Evolutionary conservation across 2,113 vertebrate genomes (phyloP), one percentile per base, ranked within the genome.

Genomic region (Carassius gibelio): DNA sequence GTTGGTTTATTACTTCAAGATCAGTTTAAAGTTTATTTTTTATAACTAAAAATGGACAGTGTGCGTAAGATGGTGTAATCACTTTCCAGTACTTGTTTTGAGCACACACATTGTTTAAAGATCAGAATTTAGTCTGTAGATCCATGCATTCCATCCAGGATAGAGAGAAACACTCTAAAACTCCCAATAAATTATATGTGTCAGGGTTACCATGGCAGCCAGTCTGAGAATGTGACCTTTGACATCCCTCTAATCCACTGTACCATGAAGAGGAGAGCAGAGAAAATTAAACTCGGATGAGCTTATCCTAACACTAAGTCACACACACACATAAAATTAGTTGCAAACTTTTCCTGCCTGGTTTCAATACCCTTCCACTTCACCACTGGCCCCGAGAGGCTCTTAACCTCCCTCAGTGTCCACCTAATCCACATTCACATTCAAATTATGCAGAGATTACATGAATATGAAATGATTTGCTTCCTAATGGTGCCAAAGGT

Each of bases 171-270:
- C 80, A 1, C 81, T 81, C 59, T 85, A 62, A 85, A 84, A 86
- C 64, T 75, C 81, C 64, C 52, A 55, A 83, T 83, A 81, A 89
- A 87, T 86, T 80, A 75, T 45, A 15, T 85, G 48, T 80, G 84
- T 87, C 84, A 77, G 21, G 34, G 81, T 88, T 84, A 59, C 86
- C 77, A 84, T 86, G 88, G 78, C 77, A 82, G 68, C 61, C 59
- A 45, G 86, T 88, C 78, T 75, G 82, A 87, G 86, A 86, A 89
- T 87, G 78, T 71, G 87, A 84, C 88, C 77, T 86, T 71, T 85
- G 81, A 84, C 86, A 76, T 80, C 75, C 23, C 48, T 80, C 42
- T 88, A 81, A 88, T 88, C 87, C 87, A 85, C 83, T 88, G 82
- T 69, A 81, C 52, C 79, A 38, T 79, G 78, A 68, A 82, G 38